Evolutionary conservation across 2,113 vertebrate genomes (phyloP).

Genomic region (Halichoerus grypus): DNA sequence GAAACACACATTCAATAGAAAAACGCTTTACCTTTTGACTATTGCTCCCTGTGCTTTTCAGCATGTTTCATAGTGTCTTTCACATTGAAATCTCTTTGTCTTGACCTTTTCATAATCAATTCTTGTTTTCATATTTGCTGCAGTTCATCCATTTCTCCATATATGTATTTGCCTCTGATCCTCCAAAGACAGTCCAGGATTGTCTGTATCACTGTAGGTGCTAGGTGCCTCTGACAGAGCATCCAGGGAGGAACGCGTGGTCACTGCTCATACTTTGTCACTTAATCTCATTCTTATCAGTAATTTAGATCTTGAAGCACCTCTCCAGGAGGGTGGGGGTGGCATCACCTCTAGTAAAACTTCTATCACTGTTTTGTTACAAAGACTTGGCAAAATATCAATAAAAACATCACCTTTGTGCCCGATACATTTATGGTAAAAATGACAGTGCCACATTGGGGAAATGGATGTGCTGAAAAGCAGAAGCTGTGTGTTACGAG

Average conservation of each 20-base stretch:
- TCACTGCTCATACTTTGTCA: background rate
- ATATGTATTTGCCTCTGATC: background rate
- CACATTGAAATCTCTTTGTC: background rate
- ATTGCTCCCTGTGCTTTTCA: background rate
- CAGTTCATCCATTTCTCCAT: background rate
- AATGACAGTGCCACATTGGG: background rate
- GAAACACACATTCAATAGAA: background rate
- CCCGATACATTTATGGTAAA: background rate
- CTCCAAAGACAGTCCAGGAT: background rate
- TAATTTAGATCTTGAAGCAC: constrained; percentile 33
- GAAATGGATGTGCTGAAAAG: background rate
- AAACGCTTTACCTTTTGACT: constrained; percentile 1
- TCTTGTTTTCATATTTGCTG: background rate
- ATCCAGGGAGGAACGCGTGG: background rate
- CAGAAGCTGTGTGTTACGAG: background rate
- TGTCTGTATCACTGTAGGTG: background rate
- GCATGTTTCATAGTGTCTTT: constrained; percentile 1
- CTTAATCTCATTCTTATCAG: background rate
- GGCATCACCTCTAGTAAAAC: background rate
- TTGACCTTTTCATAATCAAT: background rate
- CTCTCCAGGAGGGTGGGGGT: background rate
- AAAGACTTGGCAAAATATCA: background rate
- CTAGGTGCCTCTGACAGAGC: background rate
- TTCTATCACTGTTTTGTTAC: background rate
- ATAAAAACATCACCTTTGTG: background rate